Evolutionary conservation across 2,797 vertebrate species (phyloP), one percentile per base, ranked within the genome.

Genomic region (Crocodylus rhombifer): DNA sequence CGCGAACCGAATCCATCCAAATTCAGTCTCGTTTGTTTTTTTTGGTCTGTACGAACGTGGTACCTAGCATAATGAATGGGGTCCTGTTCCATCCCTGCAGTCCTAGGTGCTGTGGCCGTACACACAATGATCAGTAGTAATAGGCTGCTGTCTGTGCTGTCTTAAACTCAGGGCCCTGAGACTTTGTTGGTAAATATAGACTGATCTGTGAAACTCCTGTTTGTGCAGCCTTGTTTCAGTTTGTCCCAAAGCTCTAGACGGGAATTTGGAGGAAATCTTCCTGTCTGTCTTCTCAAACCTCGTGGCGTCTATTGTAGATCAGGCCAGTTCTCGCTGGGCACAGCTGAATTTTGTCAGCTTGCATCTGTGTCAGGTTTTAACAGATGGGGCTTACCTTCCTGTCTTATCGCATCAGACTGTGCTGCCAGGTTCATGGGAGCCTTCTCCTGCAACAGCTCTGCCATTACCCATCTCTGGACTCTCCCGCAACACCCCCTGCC

Each of bases 161-260:
- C 30, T 69, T 76, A 36, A 1, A 1, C 1, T 20, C 2, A n/a
- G 4, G 33, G 33, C 67, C 77, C 25, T 0, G 78, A 33, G 25
- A 15, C 51, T 81, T 3, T 0, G 11, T 51, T 2, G 26, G 26
- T 16, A 86, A 64, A 9, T 15, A 56, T 30, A 30, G 69, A 62
- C 15, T n/a, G 16, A 76, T 64, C 63, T 14, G 1, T 18, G 84
- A 26, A 56, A 77, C 14, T 65, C 74, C 33, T 3, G 21, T 9
- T 26, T 1, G 5, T 61, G 58, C 65, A 18, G 64, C n/a, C 15
- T 20, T 30, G 18, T 67, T 30, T 21, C 26, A 30, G 65, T n/a
- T 33, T 1, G 5, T 67, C 33, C 30, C 65, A 67, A 67, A 67
- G n/a, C 4, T 42, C 64, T 30, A 67, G 65, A 67, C 17, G 20